phyloP scores from a whole-genome alignment of 2,888 invertebrate species.

The Campaea margaritaria region DNA sequence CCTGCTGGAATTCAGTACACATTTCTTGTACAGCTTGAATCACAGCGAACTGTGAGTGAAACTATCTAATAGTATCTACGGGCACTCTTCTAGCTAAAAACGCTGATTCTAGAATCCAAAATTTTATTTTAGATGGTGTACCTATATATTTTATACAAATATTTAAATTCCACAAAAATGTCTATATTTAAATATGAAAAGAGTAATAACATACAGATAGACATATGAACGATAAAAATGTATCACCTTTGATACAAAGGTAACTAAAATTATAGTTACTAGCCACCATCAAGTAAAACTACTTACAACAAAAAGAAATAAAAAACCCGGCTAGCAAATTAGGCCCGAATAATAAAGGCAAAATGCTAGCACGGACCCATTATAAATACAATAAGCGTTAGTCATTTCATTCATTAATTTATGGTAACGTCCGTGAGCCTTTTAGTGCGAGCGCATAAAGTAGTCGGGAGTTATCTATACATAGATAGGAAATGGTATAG shows the following conservation, averaged over 20 bases:
- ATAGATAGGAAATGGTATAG: conserved; percentile 69
- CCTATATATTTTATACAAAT: no score
- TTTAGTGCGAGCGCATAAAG: conserved; percentile 61
- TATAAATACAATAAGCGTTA: conserved; percentile 32
- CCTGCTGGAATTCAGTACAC: conserved; percentile 27
- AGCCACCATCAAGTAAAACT: not conserved
- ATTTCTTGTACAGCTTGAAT: conserved; percentile 16
- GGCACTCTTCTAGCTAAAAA: no score
- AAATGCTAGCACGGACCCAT: conserved; percentile 6
- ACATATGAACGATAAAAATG: no score
- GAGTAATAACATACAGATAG: no score
- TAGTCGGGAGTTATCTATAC: conserved; percentile 64
- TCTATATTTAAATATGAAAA: no score
- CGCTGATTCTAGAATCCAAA: no score
- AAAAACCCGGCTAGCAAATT: not conserved
- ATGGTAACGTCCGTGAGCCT: conserved; percentile 36
- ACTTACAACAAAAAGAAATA: conserved; percentile 3
- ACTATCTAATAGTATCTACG: no score
- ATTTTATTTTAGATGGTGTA: not conserved
- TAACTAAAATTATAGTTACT: no score
- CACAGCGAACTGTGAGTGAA: not conserved
- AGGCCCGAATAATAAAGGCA: conserved; percentile 8
- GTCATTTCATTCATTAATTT: conserved; percentile 42
- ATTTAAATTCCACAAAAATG: no score
- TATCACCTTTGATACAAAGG: no score